Evolutionary conservation across 2,797 vertebrate species (phyloP), one percentile per base, ranked within the genome.

Genomic region (Halcyon badia): DNA sequence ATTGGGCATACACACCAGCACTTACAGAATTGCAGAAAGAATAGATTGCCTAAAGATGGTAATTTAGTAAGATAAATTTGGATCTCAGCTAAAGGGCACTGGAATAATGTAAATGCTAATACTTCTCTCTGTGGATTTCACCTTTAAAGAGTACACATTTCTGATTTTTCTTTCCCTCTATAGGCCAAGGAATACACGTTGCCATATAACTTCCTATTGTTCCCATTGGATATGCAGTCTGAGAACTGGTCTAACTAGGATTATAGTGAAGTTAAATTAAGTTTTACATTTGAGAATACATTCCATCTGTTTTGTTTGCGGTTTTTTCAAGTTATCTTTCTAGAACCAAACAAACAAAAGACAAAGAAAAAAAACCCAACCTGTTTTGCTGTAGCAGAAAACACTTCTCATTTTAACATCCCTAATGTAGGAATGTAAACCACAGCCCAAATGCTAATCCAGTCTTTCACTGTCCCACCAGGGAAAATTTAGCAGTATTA

Each of bases 121-220:
- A 35, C 66, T 79, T 56, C 3, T 62, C 91, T 76, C 79, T n/a
- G 19, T 62, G 72, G 93, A 69, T 87, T 91, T 97, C 86, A 76
- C 87, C 93, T 95, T 96, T 92, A 62, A 96, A 78, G 39, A 65
- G 35, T 51, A 75, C 73, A 86, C 12, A 37, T 33, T 65, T 75
- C 28, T 0, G 2, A 62, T 54, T 68, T 75, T 35, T 54, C 65
- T 88, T 90, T 87, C 64, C 35, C 48, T 75, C 33, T 79, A 2
- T 37, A 60, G 70, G 48, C 35, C 58, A 57, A 83, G 19, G 46
- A 83, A 76, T 69, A 65, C 57, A 21, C 52, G 76, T 94, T 91
- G 35, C 44, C 35, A 30, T 78, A 83, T 6, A 94, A 26, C 11
- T 89, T 77, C 78, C 77, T 75, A 78, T 44, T 87, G 30, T 61